Conservation (phyloP, 2,113 vertebrate species). For the Amphiprion ocellaris region DNA sequence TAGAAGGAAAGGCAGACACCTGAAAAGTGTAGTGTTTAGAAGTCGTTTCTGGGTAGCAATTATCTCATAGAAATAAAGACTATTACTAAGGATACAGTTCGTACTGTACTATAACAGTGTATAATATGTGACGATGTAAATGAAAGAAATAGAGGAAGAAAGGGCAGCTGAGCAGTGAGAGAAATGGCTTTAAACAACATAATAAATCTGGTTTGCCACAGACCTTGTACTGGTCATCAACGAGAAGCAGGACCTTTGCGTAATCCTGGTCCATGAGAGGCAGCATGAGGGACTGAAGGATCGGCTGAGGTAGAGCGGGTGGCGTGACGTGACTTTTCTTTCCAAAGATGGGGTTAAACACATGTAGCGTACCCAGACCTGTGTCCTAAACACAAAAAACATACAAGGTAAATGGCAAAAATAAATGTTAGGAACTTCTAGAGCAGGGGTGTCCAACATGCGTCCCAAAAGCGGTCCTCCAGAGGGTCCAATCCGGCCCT, state of each 20-base stretch:
- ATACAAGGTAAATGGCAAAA: background rate
- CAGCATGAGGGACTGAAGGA: constrained; percentile 93
- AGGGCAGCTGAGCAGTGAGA: background rate
- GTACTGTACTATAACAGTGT: too few relatives aligned
- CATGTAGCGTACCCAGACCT: constrained; percentile 90
- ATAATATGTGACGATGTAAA: too few relatives aligned
- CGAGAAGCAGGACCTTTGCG: constrained; percentile 93
- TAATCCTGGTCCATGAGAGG: constrained; percentile 98
- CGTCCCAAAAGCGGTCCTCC: too few relatives aligned
- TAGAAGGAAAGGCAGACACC: constrained; percentile 95
- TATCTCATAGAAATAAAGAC: too few relatives aligned
- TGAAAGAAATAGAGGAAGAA: background rate
- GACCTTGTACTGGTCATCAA: constrained; percentile 96
- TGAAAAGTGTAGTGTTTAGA: constrained; percentile 58
- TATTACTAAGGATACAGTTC: too few relatives aligned
- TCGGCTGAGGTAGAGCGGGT: constrained; percentile 88
- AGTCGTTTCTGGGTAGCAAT: background rate
- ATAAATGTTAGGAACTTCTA: background rate
- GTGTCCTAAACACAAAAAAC: constrained; percentile 85
- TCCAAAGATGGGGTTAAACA: constrained; percentile 98
- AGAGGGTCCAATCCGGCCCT: too few relatives aligned
- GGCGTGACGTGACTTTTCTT: constrained; percentile 93
- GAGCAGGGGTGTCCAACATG: too few relatives aligned
- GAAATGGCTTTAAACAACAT: background rate
- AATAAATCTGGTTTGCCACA: background rate